These are phyloP conservation scores for Carduelis carduelis DNA, from an alignment of 2,797 vertebrate genomes.

Conservation along the genomic window DNA sequence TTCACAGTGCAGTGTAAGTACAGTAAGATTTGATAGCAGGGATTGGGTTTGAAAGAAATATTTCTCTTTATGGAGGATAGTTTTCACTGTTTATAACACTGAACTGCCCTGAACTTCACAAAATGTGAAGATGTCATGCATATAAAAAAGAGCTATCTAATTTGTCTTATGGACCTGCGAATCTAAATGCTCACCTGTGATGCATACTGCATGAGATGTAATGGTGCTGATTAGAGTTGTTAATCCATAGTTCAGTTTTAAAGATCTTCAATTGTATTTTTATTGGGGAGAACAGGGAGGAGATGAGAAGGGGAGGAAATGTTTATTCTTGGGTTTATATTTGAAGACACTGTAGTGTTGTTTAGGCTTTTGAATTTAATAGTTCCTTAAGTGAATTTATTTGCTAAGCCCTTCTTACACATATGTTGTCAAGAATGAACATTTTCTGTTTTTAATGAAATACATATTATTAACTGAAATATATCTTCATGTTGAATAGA, in stretches of 20 bases:
- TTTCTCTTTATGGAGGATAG: not conserved
- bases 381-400: not conserved
- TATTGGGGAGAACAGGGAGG: not conserved
- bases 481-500: not conserved
- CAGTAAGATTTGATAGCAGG: not conserved
- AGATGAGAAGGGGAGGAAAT: not conserved
- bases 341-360: not conserved
- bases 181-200: not conserved
- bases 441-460: not conserved
- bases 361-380: not conserved
- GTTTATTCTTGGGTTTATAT: not conserved
- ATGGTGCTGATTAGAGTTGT: not conserved
- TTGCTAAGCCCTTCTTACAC: not conserved
- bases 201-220: not conserved
- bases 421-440: not conserved
- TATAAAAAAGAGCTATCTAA: not conserved
- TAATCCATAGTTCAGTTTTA: not conserved
- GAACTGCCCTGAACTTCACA: not conserved
- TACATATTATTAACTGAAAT: not conserved
- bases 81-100: not conserved
- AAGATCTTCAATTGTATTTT: not conserved
- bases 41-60: not conserved
- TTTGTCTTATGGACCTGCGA: not conserved
- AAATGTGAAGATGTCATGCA: accelerated
- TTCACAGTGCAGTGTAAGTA: slow-evolving; percentile 76